Evolutionary conservation across 2,113 vertebrate species (phyloP).

Genomic region (Elephas maximus): DNA sequence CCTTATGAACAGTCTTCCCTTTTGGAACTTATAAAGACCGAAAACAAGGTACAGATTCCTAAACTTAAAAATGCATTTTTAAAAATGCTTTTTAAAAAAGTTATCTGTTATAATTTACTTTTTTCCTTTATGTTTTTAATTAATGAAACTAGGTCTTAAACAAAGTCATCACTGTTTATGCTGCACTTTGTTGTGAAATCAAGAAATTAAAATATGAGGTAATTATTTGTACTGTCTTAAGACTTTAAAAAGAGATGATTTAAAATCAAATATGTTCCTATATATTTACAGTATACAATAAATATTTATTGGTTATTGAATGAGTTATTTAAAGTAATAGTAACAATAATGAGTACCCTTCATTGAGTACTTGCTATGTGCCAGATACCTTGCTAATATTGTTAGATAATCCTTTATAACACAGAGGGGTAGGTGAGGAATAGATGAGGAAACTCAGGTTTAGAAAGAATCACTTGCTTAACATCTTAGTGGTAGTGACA

Average conservation of each 20-base stretch:
- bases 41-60: slow-evolving; percentile 94
- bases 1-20: slow-evolving; percentile 97
- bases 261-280: slow-evolving; percentile 35
- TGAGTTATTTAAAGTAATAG: slow-evolving; percentile 28
- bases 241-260: slow-evolving; percentile 52
- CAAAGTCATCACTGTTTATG: slow-evolving; percentile 99
- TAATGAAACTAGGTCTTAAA: slow-evolving; percentile 94
- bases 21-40: slow-evolving; percentile 98
- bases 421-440: not conserved
- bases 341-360: not conserved
- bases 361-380: not conserved
- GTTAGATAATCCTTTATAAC: not conserved
- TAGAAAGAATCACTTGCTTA: not conserved
- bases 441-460: not conserved
- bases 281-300: not conserved
- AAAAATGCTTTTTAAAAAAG: not conserved
- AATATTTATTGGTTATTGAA: slow-evolving; percentile 14
- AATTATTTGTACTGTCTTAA: slow-evolving; percentile 76
- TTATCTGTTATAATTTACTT: slow-evolving; percentile 52
- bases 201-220: slow-evolving; percentile 99
- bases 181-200: slow-evolving; percentile 98
- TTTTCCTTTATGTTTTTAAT: slow-evolving; percentile 39
- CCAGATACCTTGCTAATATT: not conserved
- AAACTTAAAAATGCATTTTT: slow-evolving; percentile 29
- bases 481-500: not conserved